Conservation (phyloP, 2,797 vertebrate species). For the Monodelphis domestica region DNA sequence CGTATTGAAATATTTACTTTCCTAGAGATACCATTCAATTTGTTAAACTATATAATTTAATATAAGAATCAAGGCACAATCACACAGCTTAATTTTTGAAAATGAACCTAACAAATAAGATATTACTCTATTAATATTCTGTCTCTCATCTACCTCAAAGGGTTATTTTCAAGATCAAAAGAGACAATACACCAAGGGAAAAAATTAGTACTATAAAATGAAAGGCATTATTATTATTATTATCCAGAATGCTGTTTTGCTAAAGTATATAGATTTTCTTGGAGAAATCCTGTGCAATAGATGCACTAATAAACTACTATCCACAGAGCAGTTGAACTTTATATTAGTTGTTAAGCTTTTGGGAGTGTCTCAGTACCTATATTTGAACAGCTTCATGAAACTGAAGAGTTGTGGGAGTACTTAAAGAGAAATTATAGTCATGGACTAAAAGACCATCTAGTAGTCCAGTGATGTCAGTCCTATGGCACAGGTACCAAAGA, state of each 20-base stretch:
- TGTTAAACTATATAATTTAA: background rate
- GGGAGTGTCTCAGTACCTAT: background rate
- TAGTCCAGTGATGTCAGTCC: too few species aligned
- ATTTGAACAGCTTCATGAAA: background rate
- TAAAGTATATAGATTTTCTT: background rate
- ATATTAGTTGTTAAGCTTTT: background rate
- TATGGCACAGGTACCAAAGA: too few species aligned
- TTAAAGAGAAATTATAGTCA: too few species aligned
- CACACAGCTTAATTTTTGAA: background rate
- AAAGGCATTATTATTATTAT: background rate
- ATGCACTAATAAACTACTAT: background rate
- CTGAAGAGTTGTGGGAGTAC: background rate
- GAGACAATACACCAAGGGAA: background rate
- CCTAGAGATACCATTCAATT: background rate
- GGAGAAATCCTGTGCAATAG: background rate
- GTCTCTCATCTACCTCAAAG: background rate
- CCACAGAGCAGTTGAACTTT: background rate
- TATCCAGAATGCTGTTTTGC: background rate
- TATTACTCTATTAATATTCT: background rate
- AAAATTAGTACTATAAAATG: background rate
- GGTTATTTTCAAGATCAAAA: background rate
- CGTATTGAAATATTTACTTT: background rate
- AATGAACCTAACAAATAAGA: background rate
- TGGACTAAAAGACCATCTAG: too few species aligned
- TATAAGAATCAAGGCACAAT: background rate